Base-by-base conservation (phyloP, 2,797 vertebrate species). In the Myotis findleyi region DNA sequence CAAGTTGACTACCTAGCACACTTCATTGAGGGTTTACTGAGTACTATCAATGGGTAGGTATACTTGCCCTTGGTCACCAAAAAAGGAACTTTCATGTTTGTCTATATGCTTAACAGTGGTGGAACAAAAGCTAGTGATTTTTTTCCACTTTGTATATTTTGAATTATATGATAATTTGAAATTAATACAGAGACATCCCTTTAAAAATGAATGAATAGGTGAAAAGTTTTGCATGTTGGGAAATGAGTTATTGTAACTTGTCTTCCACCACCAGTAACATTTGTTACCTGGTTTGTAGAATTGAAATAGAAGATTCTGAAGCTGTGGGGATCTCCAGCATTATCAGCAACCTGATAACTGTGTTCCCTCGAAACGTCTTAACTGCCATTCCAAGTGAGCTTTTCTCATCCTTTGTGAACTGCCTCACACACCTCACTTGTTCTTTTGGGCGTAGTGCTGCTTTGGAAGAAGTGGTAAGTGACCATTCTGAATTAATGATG, bases 301-400 rank as follows among this genome's bases (percentile, higher is more conserved):
- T 99, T 97, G 99, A 99, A 98, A 99, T 99, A 95, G 99, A 99
- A 98, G 99, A 99, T 98, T 99, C 99, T 0, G 99, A 99, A 98
- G 99, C 99, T 1, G 99, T 99, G 76, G 99, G 99, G 66, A 99
- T 99, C 98, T 99, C 99, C 95, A 99, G 99, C 98, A 99, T 99
- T 98, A 99, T 99, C 98, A 99, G 99, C 98, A 99, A 99, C 96
- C 98, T 99, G 97, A 99, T 99, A 98, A 99, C 99, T 20, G 99
- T 99, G 96, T 99, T 99, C 98, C 99, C 99, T 14, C 98, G 99
- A 73, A 99, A 99, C 94, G 98, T 98, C 97, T 98, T 99, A 96
- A 99, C 99, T 21, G 99, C 99, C 20, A 98, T 99, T 98, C 99
- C 99, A 86, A 99, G 98, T 38, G 99, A 99, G 80, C 99, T 99